phyloP scores from a whole-genome alignment of 1,140 invertebrate species.

The Papilio xuthus region DNA sequence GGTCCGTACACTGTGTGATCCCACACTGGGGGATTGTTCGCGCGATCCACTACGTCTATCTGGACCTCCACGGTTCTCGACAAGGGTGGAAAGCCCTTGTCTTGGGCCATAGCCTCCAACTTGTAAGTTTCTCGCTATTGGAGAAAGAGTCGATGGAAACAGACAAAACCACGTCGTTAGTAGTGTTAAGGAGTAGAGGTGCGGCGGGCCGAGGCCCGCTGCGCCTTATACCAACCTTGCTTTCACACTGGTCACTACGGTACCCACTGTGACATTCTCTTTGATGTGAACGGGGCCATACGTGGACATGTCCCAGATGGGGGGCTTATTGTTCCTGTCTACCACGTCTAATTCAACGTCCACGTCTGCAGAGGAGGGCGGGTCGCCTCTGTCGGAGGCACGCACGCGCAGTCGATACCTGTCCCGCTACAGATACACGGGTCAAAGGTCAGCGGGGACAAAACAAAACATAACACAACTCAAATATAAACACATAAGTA shows the following conservation, averaged over 20 bases:
- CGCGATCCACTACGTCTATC: conserved; percentile 98
- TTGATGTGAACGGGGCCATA: conserved; percentile 98
- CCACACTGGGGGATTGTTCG: conserved; percentile 98
- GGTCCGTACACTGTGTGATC: conserved; percentile 97
- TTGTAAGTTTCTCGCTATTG: conserved; percentile 97
- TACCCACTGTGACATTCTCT: conserved; percentile 99
- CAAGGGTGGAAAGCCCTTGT: conserved; percentile 96
- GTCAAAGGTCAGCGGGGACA: conserved; percentile 82
- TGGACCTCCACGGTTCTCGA: conserved; percentile 97
- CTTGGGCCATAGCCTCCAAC: conserved; percentile 97
- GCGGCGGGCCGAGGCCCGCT: conserved; percentile 75
- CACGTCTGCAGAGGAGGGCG: conserved; percentile 94
- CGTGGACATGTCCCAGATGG: conserved; percentile 95
- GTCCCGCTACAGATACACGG: conserved; percentile 91
- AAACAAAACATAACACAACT: conserved; percentile 80
- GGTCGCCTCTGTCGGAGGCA: conserved; percentile 94
- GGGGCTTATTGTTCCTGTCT: conserved; percentile 98
- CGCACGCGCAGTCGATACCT: conserved; percentile 96
- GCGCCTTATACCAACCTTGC: conserved; percentile 95
- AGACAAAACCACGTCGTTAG: conserved; percentile 86
- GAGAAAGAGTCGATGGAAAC: conserved; percentile 84
- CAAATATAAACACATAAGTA: conserved; percentile 80
- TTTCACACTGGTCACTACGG: conserved; percentile 97
- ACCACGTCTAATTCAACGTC: conserved; percentile 98
- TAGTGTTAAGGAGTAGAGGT: conserved; percentile 81